A percentile compares a stretch with the other conserved stretches of the same genome.
These are phyloP conservation scores for Syngnathoides biaculeatus DNA, from an alignment of 2,113 vertebrate genomes.

Conservation along the genomic window DNA sequence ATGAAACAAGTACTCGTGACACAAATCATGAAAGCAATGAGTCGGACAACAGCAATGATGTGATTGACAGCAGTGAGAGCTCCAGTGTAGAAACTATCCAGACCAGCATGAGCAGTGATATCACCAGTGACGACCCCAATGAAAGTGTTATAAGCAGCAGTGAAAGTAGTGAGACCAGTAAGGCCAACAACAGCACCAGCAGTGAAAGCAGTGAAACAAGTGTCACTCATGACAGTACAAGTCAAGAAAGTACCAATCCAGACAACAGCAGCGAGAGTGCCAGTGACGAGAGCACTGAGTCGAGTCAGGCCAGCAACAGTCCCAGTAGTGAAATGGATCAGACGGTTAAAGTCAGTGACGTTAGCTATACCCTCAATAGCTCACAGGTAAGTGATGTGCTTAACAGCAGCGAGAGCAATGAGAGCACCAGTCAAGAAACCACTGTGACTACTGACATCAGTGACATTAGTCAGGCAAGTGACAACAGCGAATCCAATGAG, in stretches of 20 bases:
- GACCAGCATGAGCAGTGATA: neutral
- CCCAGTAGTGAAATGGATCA: neutral
- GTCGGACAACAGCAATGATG: neutral
- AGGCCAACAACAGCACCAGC: neutral
- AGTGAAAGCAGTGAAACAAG: neutral
- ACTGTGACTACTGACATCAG: neutral
- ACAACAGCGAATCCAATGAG: slow-evolving; percentile 25
- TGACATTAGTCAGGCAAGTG: neutral
- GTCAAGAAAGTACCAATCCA: neutral
- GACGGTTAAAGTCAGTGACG: neutral
- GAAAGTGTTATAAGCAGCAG: no score
- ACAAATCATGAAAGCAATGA: neutral
- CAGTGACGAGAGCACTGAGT: neutral
- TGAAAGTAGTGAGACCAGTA: slow-evolving; percentile 2
- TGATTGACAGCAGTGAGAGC: slow-evolving; percentile 3
- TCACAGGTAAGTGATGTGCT: neutral
- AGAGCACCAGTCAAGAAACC: slow-evolving; percentile 9
- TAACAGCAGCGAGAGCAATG: slow-evolving; percentile 8
- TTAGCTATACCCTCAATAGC: neutral
- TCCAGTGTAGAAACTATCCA: no score
- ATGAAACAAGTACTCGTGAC: neutral
- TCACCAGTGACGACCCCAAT: no score
- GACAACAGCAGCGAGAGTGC: slow-evolving; percentile 3
- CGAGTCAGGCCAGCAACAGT: neutral
- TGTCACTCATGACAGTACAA: neutral